phyloP scores from a whole-genome alignment of 2,888 invertebrate genomes.

The Polydrusus cervinus region DNA sequence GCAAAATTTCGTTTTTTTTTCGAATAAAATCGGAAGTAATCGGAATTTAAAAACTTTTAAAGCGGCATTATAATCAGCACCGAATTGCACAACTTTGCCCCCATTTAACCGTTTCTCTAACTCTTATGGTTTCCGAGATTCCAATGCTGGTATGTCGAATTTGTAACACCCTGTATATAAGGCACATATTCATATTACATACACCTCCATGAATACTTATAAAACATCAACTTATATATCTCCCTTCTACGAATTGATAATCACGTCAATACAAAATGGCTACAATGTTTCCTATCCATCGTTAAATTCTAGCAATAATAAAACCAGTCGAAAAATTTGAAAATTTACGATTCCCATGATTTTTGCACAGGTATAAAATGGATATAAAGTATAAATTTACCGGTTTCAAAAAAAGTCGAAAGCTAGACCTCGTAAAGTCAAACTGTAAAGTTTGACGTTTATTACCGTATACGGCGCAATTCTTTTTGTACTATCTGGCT shows the following conservation, averaged over 20 bases:
- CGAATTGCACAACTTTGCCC: no score
- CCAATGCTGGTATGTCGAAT: no score
- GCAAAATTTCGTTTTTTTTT: no score
- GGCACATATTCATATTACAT: no score
- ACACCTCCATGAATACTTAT: no score
- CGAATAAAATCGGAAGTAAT: no score
- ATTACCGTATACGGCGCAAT: conserved; percentile 35
- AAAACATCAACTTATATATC: no score
- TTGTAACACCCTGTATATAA: no score
- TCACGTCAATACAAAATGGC: conserved; percentile 4
- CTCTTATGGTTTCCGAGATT: no score
- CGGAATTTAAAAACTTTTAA: no score
- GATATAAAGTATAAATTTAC: conserved; percentile 47
- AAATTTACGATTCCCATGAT: conserved; percentile 46
- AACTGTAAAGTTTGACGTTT: conserved; percentile 53
- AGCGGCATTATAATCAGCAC: no score
- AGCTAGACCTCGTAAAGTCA: conserved; percentile 53
- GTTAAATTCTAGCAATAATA: conserved; percentile 42
- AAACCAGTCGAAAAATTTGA: conserved; percentile 43
- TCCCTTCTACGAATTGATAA: background rate
- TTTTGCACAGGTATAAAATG: conserved; percentile 35
- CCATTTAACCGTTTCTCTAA: no score
- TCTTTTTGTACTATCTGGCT: conserved; percentile 28
- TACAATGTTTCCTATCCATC: conserved; percentile 19
- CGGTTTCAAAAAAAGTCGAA: conserved; percentile 38